These are phyloP conservation scores for Copidosoma floridanum DNA, from an alignment of 1,140 invertebrate genomes.

Conservation along the genomic window DNA sequence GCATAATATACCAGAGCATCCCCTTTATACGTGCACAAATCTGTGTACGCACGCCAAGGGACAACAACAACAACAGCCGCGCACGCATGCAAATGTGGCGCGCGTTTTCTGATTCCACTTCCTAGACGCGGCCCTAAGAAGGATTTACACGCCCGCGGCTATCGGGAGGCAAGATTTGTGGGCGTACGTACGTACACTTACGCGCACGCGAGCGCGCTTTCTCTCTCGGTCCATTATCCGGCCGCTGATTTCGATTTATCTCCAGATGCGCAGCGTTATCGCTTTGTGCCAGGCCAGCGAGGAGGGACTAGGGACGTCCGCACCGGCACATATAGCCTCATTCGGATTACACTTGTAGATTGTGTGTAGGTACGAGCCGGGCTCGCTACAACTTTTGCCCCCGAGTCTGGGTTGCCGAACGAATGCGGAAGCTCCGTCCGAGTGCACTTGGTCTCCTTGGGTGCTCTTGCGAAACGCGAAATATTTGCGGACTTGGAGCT, in stretches of 20 bases:
- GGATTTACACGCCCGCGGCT: slow-evolving; percentile 11
- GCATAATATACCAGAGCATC: no score
- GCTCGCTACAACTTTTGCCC: not conserved
- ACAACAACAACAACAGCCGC: no score
- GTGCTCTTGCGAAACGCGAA: no score
- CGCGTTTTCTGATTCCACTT: slow-evolving; percentile 8
- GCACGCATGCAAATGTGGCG: not conserved
- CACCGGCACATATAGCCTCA: slow-evolving; percentile 6
- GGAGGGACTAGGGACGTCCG: no score
- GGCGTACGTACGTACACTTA: not conserved
- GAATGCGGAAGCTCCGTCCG: no score
- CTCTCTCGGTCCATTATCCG: slow-evolving; percentile 37
- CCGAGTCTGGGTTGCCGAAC: no score
- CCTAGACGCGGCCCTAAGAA: slow-evolving; percentile 6
- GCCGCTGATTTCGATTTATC: slow-evolving; percentile 41
- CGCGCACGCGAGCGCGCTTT: slow-evolving; percentile 6
- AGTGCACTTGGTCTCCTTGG: no score
- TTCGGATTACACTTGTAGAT: slow-evolving; percentile 19
- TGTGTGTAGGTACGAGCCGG: slow-evolving; percentile 32
- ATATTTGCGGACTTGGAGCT: no score
- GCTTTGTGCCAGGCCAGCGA: no score
- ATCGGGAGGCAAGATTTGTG: not conserved
- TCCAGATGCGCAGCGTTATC: slow-evolving; percentile 39
- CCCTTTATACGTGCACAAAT: no score
- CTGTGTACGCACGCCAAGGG: no score